Base-by-base conservation (phyloP, 2,888 invertebrate genomes). In the Chorisops tibialis region DNA sequence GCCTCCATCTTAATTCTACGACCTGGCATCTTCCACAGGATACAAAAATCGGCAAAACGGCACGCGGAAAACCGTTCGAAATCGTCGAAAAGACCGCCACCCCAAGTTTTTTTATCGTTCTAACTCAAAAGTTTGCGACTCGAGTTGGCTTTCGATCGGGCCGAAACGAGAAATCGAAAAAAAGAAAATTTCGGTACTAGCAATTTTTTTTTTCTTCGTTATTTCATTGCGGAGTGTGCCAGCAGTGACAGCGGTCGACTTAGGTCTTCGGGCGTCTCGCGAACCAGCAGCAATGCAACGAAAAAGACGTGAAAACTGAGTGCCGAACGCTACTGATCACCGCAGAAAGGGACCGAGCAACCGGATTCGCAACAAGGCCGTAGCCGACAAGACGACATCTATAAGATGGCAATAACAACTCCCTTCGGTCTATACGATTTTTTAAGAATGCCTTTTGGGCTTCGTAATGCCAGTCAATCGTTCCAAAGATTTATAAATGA, bases 1-100 rank as follows among this genome's bases (percentile, higher is more conserved):
- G 67, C 68, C 69, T 68, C 69, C 69, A 69, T 70, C 68, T 70
- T 69, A 69, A 69, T 68, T 69, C 68, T 69, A 68, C 69, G 69
- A 70, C 70, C 70, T 70, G 69, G 70, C 69, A 68, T 70, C 69
- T 68, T 69, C 68, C 68, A 67, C 68, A 67, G 63, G 66, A 69
- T 66, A 62, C 39, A 62, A 66, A 66, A 63, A 61, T 63, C 64
- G 62, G 49, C 64, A 66, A 65, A 63, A 65, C 59, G 62, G 54
- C 54, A 54, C 65, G 65, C 64, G 63, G 61, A 65, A 62, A 59
- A 48, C 35, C 35, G n/a, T 54, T 54, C 41, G 41, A 62, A 52
- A 61, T 56, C 52, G 39, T 21, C 51, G 45, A 52, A 58, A 63
- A 47, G 41, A 43, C 30, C 51, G 35, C 47, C 48, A 47, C 35